These are phyloP conservation scores for Bombus confusus DNA, from an alignment of 1,140 invertebrate genomes.

Conservation along the genomic window DNA sequence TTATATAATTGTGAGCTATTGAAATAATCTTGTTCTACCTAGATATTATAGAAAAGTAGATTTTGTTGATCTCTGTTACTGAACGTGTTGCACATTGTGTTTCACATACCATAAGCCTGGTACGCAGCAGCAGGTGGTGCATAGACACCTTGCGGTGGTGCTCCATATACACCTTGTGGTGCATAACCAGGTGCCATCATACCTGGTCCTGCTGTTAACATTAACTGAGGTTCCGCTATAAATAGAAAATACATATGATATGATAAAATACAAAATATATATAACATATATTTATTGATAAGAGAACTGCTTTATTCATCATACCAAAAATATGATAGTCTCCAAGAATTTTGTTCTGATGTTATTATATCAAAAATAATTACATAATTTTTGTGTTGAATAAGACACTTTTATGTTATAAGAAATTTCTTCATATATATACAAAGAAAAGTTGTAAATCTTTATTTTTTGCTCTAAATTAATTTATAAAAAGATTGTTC, in stretches of 20 bases:
- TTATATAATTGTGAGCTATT: slow-evolving; percentile 70
- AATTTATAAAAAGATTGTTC: too few relatives aligned
- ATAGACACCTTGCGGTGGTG: slow-evolving; percentile 83
- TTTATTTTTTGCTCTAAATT: too few relatives aligned
- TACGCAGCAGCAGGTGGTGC: slow-evolving; percentile 84
- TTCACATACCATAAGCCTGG: slow-evolving; percentile 88
- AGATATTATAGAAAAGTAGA: slow-evolving; percentile 79
- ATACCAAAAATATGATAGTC: too few relatives aligned
- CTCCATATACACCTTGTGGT: slow-evolving; percentile 81
- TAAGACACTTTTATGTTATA: too few relatives aligned
- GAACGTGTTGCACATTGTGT: slow-evolving; percentile 61
- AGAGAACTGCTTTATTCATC: too few relatives aligned
- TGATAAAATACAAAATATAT: not conserved
- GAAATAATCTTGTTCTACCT: slow-evolving; percentile 76
- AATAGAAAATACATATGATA: slow-evolving; percentile 28
- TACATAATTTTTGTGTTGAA: too few relatives aligned
- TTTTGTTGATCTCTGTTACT: slow-evolving; percentile 70
- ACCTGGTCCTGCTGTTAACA: slow-evolving; percentile 95
- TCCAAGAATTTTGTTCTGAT: not conserved
- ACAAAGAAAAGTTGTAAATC: too few relatives aligned
- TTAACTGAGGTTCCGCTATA: slow-evolving; percentile 94
- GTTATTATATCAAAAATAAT: too few relatives aligned
- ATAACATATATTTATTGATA: not conserved
- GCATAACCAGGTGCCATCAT: slow-evolving; percentile 87
- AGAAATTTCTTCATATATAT: too few relatives aligned